These are phyloP conservation scores for Neoitamus cyanurus DNA, from an alignment of 2,888 invertebrate genomes.

Conservation along the genomic window DNA sequence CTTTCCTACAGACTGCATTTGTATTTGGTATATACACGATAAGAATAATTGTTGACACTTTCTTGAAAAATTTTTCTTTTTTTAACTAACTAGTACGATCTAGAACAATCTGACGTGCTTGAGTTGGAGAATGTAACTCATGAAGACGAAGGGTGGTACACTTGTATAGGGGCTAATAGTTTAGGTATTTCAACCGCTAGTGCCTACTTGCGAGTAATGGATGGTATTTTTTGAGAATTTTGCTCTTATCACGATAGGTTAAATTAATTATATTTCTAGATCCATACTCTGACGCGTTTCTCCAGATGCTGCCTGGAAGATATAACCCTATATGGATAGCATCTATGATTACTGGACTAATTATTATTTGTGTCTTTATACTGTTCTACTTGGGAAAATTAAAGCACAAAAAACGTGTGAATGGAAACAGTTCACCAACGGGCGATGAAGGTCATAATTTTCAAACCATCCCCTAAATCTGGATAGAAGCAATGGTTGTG, in stretches of 20 bases:
- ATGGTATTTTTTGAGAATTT: slow-evolving; percentile 69
- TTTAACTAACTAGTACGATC: slow-evolving; percentile 52
- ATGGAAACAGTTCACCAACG: slow-evolving; percentile 88
- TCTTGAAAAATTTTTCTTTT: neutral
- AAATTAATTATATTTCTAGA: slow-evolving; percentile 15
- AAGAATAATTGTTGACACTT: neutral
- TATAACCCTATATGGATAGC: slow-evolving; percentile 71
- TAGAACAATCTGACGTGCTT: slow-evolving; percentile 76
- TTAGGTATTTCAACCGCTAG: slow-evolving; percentile 82
- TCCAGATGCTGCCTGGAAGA: slow-evolving; percentile 60
- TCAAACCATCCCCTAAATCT: slow-evolving; percentile 78
- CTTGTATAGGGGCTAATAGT: slow-evolving; percentile 90
- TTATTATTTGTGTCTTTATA: slow-evolving; percentile 64
- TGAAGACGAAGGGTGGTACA: slow-evolving; percentile 94
- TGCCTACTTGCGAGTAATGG: slow-evolving; percentile 85
- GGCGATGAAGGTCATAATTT: slow-evolving; percentile 91
- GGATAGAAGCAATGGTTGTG: slow-evolving; percentile 70
- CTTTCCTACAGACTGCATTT: neutral
- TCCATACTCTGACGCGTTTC: neutral
- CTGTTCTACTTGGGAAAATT: slow-evolving; percentile 76
- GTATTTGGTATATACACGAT: neutral
- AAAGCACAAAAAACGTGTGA: slow-evolving; percentile 80
- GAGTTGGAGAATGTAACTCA: slow-evolving; percentile 86
- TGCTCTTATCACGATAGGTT: neutral
- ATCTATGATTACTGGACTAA: slow-evolving; percentile 69